These are phyloP conservation scores for Dryocosmus kuriphilus DNA, from an alignment of 2,888 invertebrate species.

Conservation along the genomic window DNA sequence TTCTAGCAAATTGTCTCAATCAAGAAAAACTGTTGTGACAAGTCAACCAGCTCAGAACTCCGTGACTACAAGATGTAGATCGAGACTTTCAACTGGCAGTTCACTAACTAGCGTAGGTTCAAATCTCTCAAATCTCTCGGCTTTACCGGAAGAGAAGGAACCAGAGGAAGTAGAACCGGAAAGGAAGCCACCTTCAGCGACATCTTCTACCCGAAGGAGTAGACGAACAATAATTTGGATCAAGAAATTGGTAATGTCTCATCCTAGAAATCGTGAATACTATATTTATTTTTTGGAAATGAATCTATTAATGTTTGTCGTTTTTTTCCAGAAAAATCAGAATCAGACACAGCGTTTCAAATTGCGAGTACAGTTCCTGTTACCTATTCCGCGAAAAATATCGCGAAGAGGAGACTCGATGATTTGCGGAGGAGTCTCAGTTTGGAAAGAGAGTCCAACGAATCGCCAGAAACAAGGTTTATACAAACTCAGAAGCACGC, in stretches of 20 bases:
- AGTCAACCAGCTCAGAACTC: not conserved
- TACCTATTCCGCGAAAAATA: not conserved
- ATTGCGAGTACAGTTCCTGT: not conserved
- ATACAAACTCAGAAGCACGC: slow-evolving; percentile 22
- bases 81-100: slow-evolving; percentile 7
- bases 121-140: slow-evolving; percentile 14
- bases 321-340: not conserved
- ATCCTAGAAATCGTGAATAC: not conserved
- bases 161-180: not conserved
- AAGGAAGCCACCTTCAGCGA: not conserved
- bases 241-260: not conserved
- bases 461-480: slow-evolving; percentile 28
- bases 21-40: not conserved
- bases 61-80: not conserved
- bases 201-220: not conserved
- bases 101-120: not conserved
- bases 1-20: not conserved
- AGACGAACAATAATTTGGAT: not conserved
- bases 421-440: slow-evolving; percentile 20
- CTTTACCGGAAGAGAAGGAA: not conserved
- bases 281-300: not conserved
- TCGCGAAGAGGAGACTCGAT: slow-evolving; percentile 23
- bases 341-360: not conserved
- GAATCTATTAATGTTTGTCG: not conserved
- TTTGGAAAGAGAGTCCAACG: slow-evolving; percentile 7